Evolutionary conservation across 2,113 vertebrate genomes (phyloP), one percentile per base, ranked within the genome.

Genomic region (Coreoperca whiteheadi): DNA sequence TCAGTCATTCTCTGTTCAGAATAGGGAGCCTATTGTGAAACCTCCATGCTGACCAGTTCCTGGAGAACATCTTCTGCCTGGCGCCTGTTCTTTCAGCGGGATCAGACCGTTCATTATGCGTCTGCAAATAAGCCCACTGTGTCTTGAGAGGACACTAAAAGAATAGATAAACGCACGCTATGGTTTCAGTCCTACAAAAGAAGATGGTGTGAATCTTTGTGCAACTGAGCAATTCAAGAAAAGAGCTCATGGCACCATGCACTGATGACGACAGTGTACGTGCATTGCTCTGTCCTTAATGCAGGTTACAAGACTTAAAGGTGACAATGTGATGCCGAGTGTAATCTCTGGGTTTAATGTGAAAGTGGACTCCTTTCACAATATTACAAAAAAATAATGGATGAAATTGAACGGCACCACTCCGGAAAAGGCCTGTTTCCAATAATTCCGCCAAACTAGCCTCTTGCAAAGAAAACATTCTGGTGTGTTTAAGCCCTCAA

Each of bases 21-120:
- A 82, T 87, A 87, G 87, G 76, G 83, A 37, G 32, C n/a, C 72
- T 30, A 53, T 89, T 89, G 83, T 81, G 59, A 54, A 41, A 54
- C 18, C 0, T 84, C 59, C 68, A 39, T 32, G 30, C 59, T 53
- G 76, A 34, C 16, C 69, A 32, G 74, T 56, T 88, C 57, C 87
- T 70, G 70, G 23, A 73, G 76, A 84, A 63, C 46, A 37, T 92
- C 76, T 79, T 66, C 86, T 80, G 77, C 79, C 53, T 71, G 77
- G 57, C 46, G 83, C 67, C 30, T 87, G 81, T 79, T 76, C 70
- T 79, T 53, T 41, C 67, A 61, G 23, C 0, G 34, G 32, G 67
- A n/a, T 67, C 53, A 67, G 65, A 74, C 39, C 6, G 64, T 28
- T 87, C 67, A 81, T 83, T 87, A 79, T 90, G 74, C 41, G 75